Evolutionary conservation across 2,888 invertebrate genomes (phyloP).

Genomic region (Azorinus chamasolen): DNA sequence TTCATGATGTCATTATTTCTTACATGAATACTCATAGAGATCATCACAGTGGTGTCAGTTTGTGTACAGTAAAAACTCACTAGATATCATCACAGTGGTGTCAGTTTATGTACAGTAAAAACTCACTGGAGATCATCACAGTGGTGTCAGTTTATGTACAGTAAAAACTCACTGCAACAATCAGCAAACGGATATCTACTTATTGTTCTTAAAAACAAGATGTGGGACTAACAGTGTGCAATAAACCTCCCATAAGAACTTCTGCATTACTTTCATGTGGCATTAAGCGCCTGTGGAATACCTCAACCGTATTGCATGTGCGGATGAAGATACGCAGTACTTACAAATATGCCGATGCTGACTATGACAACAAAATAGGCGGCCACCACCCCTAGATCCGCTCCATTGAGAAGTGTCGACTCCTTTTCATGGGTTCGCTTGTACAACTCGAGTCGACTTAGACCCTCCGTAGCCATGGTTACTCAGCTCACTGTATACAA

Average conservation of each 20-base stretch:
- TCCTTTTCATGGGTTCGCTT: constrained; percentile 45
- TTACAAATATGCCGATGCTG: constrained; percentile 80
- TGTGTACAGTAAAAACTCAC: too few species aligned
- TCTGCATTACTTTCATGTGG: neutral
- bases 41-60: too few species aligned
- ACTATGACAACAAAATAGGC: constrained; percentile 81
- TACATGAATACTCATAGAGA: too few species aligned
- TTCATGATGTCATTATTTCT: too few species aligned
- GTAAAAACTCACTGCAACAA: too few species aligned
- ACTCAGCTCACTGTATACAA: too few species aligned
- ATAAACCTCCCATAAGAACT: neutral
- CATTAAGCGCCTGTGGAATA: too few species aligned
- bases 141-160: too few species aligned
- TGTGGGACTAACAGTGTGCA: neutral
- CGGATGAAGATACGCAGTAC: constrained; percentile 42
- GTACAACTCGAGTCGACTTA: constrained; percentile 49
- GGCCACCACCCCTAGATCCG: constrained; percentile 79
- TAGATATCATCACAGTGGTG: too few species aligned
- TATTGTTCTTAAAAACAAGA: neutral
- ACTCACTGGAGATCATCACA: too few species aligned
- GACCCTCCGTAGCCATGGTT: constrained; percentile 2
- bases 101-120: too few species aligned
- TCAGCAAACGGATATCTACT: too few species aligned
- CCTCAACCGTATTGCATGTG: neutral
- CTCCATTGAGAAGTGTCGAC: constrained; percentile 47